Percentiles rank a stretch among this genome's conserved stretches.
Evolutionary conservation across 2,888 invertebrate genomes (phyloP).

Genomic region (Drosophila macrospina): DNA sequence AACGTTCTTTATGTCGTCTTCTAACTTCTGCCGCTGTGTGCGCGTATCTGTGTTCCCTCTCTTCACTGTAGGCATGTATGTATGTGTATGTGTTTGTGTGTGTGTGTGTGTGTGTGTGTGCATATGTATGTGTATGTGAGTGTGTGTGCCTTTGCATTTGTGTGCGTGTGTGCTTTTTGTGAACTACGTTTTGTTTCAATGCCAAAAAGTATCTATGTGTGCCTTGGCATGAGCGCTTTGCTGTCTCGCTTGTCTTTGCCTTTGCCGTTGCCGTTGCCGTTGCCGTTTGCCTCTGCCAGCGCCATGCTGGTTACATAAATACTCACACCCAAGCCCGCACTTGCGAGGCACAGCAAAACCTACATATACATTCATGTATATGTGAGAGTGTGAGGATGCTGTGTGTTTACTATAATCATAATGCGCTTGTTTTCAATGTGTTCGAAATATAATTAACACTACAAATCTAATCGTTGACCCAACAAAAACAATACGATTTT

Average conservation of each 20-base stretch:
- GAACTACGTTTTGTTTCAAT: conserved; percentile 81
- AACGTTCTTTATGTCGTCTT: conserved; percentile 65
- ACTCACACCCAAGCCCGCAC: conserved; percentile 52
- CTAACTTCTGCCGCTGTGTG: conserved; percentile 49
- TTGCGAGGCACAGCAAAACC: conserved; percentile 12
- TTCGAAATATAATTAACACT: conserved; percentile 70
- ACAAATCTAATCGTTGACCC: conserved; percentile 34
- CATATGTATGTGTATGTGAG: conserved; percentile 50
- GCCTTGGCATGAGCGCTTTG: conserved; percentile 60
- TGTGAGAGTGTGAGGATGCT: conserved; percentile 4
- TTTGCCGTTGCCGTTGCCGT: background rate
- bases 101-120: conserved; percentile 46
- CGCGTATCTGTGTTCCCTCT: conserved; percentile 31
- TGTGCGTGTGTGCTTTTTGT: conserved; percentile 69
- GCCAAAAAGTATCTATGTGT: conserved; percentile 78
- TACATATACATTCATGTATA: conserved; percentile 7
- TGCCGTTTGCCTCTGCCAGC: conserved; percentile 3
- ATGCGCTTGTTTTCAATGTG: conserved; percentile 45
- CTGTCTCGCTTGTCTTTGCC: conserved; percentile 32
- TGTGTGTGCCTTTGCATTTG: conserved; percentile 22
- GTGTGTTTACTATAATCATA: conserved; percentile 38
- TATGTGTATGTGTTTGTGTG: conserved; percentile 22
- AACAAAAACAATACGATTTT: conserved; percentile 35
- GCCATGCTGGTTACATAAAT: conserved; percentile 76
- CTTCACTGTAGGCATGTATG: conserved; percentile 2